phyloP scores from a whole-genome alignment of 2,113 vertebrate genomes.

The Heteronetta atricapilla region DNA sequence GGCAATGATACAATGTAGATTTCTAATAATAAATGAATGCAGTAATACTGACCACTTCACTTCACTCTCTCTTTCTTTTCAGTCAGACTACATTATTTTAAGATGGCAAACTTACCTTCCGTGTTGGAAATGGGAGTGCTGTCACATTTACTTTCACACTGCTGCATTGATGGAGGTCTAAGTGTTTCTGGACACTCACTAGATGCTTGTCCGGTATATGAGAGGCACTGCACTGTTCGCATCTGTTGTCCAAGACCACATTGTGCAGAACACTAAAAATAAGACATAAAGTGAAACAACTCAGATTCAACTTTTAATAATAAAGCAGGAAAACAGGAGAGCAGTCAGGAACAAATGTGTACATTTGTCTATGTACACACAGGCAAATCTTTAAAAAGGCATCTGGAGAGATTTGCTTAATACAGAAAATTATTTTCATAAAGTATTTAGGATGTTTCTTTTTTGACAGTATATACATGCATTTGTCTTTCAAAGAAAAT shows the following conservation, averaged over 20 bases:
- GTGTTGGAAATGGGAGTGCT: constrained; percentile 88
- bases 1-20: background rate
- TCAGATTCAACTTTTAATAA: background rate
- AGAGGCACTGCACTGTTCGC: constrained; percentile 94
- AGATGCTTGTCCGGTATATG: constrained; percentile 93
- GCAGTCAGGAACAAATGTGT: background rate
- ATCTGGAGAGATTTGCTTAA: background rate
- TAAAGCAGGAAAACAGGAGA: background rate
- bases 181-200: constrained; percentile 87
- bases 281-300: background rate
- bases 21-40: background rate
- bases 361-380: background rate
- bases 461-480: background rate
- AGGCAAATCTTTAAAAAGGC: background rate
- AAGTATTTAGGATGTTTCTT: background rate
- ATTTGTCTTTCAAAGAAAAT: background rate
- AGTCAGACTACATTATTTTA: background rate
- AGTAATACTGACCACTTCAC: background rate
- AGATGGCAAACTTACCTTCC: constrained; percentile 84
- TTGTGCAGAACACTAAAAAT: constrained; percentile 92
- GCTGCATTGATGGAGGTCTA: constrained; percentile 91
- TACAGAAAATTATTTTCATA: background rate
- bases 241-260: constrained; percentile 97
- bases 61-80: background rate
- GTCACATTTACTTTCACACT: constrained; percentile 98